Conservation (phyloP, 2,797 vertebrate species). For the Hybognathus amarus region DNA sequence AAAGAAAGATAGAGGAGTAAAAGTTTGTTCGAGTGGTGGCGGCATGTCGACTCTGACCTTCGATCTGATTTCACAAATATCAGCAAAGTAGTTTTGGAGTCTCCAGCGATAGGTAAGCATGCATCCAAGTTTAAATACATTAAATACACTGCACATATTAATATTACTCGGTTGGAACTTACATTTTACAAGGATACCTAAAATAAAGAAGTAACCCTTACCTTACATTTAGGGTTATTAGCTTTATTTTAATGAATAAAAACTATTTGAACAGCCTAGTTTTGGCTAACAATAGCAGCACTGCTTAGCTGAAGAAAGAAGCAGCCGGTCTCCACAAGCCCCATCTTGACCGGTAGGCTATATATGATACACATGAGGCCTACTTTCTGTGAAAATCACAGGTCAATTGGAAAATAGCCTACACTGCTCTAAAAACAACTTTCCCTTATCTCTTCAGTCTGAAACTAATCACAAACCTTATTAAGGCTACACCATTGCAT, state of each 20-base stretch:
- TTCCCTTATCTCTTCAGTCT: not conserved
- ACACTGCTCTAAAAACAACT: not conserved
- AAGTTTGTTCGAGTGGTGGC: not conserved
- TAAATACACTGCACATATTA: not conserved
- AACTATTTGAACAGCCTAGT: not conserved
- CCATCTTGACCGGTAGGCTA: slow-evolving; percentile 13
- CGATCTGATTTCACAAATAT: not conserved
- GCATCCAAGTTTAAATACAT: not conserved
- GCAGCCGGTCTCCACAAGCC: not conserved
- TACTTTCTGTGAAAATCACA: slow-evolving; percentile 29
- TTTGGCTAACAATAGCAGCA: not conserved
- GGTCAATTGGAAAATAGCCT: not conserved
- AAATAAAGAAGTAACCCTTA: not conserved
- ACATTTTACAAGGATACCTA: not conserved
- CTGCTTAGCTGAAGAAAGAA: not conserved
- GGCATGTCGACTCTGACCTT: not conserved
- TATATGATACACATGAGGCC: slow-evolving; percentile 38
- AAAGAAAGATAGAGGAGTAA: not conserved
- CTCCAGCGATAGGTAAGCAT: too few relatives aligned
- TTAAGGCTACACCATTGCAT: not conserved
- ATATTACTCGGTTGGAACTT: not conserved
- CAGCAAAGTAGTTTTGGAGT: not conserved
- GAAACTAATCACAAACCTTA: not conserved
- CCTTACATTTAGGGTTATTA: not conserved
- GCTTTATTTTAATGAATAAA: not conserved